phyloP scores from a whole-genome alignment of 2,113 vertebrate species.

The Pangasianodon hypophthalmus region DNA sequence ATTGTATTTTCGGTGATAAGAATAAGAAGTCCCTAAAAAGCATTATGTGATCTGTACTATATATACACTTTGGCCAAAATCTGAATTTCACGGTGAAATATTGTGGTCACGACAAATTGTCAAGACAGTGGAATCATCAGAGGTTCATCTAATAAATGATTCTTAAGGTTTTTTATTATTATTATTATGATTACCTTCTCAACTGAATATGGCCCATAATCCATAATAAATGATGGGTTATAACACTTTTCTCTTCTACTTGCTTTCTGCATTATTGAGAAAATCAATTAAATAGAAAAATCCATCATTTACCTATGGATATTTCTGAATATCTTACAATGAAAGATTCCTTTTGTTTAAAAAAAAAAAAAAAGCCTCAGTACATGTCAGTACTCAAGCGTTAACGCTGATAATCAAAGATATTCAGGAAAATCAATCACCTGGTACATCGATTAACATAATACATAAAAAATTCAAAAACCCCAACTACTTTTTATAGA shows the following conservation, averaged over 20 bases:
- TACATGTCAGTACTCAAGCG: conserved; percentile 56
- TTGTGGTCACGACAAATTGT: background rate
- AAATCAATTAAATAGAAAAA: background rate
- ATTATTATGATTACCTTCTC: background rate
- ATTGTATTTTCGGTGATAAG: background rate
- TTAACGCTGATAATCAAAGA: conserved; percentile 46
- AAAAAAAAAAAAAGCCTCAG: background rate
- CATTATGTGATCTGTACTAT: background rate
- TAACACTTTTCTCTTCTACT: background rate
- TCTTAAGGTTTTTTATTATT: background rate
- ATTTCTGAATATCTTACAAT: background rate
- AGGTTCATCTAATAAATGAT: background rate
- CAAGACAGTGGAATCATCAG: background rate
- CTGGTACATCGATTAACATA: conserved; percentile 64
- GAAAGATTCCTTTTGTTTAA: background rate
- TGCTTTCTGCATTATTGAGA: background rate
- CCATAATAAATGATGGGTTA: no score
- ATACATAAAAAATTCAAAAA: background rate
- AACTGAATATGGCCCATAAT: background rate
- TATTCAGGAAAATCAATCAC: conserved; percentile 66
- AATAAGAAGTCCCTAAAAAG: background rate
- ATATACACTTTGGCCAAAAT: background rate
- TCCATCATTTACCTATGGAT: background rate
- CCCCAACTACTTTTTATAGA: conserved; percentile 16
- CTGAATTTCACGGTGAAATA: background rate